A percentile compares a stretch with the other conserved stretches of the same genome.
Conservation (phyloP, 2,888 invertebrate genomes). For the Heterodera filipjevi region DNA sequence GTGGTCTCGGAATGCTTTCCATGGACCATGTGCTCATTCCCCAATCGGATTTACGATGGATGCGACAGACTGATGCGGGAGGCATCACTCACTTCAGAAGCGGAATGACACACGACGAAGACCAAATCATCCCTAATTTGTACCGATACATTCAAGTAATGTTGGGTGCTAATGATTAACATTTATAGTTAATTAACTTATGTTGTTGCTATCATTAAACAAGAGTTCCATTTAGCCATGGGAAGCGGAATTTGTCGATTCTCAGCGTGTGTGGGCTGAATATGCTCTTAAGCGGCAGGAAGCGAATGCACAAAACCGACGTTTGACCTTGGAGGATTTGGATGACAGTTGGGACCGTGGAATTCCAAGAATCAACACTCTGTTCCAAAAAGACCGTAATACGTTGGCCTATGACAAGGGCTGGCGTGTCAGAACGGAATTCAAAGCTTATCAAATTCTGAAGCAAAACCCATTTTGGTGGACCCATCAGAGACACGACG, state of each 20-base stretch:
- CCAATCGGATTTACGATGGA: conserved; percentile 81
- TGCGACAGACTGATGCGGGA: conserved; percentile 98
- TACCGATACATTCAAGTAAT: conserved; percentile 73
- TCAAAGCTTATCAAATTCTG: conserved; percentile 96
- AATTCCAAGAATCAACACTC: conserved; percentile 92
- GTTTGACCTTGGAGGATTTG: conserved; percentile 93
- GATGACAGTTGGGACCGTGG: conserved; percentile 99
- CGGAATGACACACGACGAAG: conserved; percentile 93
- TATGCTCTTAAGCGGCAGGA: conserved; percentile 97
- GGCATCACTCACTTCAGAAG: conserved; percentile 99
- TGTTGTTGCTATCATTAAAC: too few species aligned
- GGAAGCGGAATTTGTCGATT: conserved; percentile 99
- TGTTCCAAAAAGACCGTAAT: conserved; percentile 98
- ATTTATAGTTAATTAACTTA: conserved; percentile 2
- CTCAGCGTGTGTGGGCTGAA: conserved; percentile 99
- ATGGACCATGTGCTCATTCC: conserved; percentile 98
- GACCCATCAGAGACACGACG: conserved; percentile 99
- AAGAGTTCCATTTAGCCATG: conserved; percentile 93
- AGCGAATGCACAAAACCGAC: conserved; percentile 94
- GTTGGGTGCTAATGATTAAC: not conserved
- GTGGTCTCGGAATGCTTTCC: conserved; percentile 94
- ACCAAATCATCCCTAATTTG: conserved; percentile 97
- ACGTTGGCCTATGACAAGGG: conserved; percentile 98
- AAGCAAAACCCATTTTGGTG: conserved; percentile 99
- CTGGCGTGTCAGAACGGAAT: conserved; percentile 98